phyloP scores from a whole-genome alignment of 2,113 vertebrate genomes.

The Lathamus discolor region DNA sequence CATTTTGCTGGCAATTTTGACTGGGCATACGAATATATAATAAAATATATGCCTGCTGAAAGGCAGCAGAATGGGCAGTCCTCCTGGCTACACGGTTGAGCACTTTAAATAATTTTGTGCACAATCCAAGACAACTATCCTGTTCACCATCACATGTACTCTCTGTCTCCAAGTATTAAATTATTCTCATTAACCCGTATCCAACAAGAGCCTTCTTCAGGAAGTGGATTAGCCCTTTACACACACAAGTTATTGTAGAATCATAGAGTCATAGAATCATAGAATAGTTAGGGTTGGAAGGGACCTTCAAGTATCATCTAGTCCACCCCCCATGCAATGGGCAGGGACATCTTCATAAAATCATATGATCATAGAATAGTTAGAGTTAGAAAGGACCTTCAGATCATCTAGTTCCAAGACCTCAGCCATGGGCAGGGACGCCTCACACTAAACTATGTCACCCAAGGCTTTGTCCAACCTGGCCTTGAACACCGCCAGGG shows the following conservation, averaged over 20 bases:
- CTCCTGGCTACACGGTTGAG: background rate
- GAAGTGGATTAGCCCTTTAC: background rate
- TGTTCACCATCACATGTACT: background rate
- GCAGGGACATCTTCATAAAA: background rate
- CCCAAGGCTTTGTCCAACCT: background rate
- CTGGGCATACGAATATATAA: background rate
- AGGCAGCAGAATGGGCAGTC: background rate
- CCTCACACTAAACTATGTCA: background rate
- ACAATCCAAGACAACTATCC: background rate
- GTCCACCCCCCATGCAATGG: background rate
- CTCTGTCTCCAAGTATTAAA: background rate
- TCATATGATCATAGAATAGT: background rate
- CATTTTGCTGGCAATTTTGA: background rate
- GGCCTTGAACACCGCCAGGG: background rate
- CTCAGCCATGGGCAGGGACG: background rate
- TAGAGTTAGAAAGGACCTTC: background rate
- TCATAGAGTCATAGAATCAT: background rate
- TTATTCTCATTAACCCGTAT: background rate
- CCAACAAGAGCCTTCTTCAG: background rate
- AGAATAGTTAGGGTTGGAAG: background rate
- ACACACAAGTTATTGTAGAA: background rate
- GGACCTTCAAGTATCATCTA: background rate
- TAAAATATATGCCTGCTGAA: background rate
- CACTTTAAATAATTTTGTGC: background rate
- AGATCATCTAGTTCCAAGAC: background rate